Conservation (phyloP, 2,113 vertebrate species). For the Ageneiosus marmoratus region DNA sequence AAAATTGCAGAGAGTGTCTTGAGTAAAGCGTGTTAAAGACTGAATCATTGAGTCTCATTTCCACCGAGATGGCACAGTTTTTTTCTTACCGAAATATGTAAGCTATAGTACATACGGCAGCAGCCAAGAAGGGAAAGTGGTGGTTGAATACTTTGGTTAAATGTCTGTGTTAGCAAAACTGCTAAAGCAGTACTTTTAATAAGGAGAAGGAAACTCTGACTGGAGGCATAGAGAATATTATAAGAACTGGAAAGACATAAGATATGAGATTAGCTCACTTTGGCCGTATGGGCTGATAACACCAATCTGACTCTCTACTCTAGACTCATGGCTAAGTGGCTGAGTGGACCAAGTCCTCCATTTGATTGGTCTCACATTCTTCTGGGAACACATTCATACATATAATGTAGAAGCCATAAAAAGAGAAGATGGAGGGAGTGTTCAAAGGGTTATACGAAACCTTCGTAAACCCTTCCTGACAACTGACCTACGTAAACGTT, state of each 20-base stretch:
- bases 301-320: background rate
- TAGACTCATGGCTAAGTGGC: background rate
- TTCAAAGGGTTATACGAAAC: background rate
- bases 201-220: background rate
- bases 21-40: constrained; percentile 59
- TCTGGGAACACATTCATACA: background rate
- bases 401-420: background rate
- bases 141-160: background rate
- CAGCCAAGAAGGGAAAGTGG: background rate
- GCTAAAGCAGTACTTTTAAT: background rate
- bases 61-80: constrained; percentile 26
- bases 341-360: background rate
- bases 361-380: background rate
- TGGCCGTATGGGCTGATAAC: background rate
- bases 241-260: background rate
- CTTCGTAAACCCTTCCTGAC: background rate
- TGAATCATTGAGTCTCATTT: constrained; percentile 53
- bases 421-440: background rate
- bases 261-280: background rate
- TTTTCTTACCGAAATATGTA: background rate
- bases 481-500: background rate
- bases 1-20: constrained; percentile 61
- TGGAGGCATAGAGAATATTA: background rate
- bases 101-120: constrained; percentile 27
- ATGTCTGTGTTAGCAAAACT: background rate